phyloP scores from a whole-genome alignment of 2,888 invertebrate species.

The Trichopria drosophilae region DNA sequence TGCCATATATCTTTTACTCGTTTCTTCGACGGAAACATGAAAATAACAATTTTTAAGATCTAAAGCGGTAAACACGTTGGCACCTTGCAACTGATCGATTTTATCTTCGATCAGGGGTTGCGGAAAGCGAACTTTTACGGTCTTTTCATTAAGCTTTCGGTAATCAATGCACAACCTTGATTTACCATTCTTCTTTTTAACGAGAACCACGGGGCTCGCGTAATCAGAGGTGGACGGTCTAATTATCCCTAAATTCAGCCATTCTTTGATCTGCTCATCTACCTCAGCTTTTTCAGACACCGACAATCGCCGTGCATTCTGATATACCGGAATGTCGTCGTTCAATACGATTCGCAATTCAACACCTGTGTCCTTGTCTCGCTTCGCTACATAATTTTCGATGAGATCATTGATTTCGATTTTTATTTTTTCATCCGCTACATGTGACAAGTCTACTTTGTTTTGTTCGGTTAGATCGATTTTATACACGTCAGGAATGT shows the following conservation, averaged over 20 bases:
- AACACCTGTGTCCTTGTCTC: slow-evolving; percentile 28
- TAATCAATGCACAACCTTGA: no score
- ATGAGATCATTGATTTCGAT: no score
- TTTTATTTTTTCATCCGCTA: no score
- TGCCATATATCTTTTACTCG: background rate
- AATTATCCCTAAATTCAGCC: slow-evolving; percentile 35
- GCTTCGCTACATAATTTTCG: slow-evolving; percentile 29
- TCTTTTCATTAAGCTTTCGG: no score
- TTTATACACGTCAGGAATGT: no score
- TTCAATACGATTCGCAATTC: slow-evolving; percentile 34
- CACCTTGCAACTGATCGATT: slow-evolving; percentile 30
- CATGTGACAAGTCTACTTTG: no score
- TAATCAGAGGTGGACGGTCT: slow-evolving; percentile 34
- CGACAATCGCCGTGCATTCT: slow-evolving; percentile 33
- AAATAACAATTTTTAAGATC: slow-evolving; percentile 39
- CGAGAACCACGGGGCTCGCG: no score
- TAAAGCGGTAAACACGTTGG: slow-evolving; percentile 30
- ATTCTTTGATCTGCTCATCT: slow-evolving; percentile 33
- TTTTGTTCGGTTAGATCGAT: no score
- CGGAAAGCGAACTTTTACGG: no score
- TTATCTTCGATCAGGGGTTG: slow-evolving; percentile 40
- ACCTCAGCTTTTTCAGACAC: slow-evolving; percentile 23
- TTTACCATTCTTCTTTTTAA: slow-evolving; percentile 35
- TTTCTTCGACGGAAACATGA: slow-evolving; percentile 1
- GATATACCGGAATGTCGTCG: slow-evolving; percentile 33